Percentiles rank a stretch among this genome's conserved stretches.
Conservation (phyloP, 2,888 invertebrate genomes). For the Gymnoscelis rufifasciata region DNA sequence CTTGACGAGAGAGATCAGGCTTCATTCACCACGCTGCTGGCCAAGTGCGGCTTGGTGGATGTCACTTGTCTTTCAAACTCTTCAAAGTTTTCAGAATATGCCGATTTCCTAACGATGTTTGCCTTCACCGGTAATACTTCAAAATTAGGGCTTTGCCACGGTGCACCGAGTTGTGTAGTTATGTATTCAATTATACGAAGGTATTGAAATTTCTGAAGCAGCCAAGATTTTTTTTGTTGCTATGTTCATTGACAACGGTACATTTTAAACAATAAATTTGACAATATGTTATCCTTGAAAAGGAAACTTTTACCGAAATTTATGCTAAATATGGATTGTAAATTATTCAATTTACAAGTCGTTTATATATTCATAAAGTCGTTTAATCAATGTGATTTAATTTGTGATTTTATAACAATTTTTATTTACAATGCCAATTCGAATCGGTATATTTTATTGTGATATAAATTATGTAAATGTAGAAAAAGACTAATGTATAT, state of each 20-base stretch:
- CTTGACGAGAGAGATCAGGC: too few relatives aligned
- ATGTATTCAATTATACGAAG: too few relatives aligned
- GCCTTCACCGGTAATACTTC: too few relatives aligned
- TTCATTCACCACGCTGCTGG: too few relatives aligned
- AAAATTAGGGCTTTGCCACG: too few relatives aligned
- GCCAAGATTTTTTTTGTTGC: slow-evolving; percentile 28
- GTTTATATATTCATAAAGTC: slow-evolving; percentile 33
- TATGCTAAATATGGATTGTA: slow-evolving; percentile 57
- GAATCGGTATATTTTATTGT: slow-evolving; percentile 6
- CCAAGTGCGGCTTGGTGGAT: too few relatives aligned
- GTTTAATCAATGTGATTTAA: slow-evolving; percentile 38
- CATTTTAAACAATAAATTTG: slow-evolving; percentile 28
- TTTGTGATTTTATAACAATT: slow-evolving; percentile 45
- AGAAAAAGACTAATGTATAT: slow-evolving; percentile 15
- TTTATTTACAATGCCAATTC: slow-evolving; percentile 17
- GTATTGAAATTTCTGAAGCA: too few relatives aligned
- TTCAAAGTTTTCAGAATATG: too few relatives aligned
- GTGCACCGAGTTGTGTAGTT: too few relatives aligned
- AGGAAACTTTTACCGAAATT: slow-evolving; percentile 54
- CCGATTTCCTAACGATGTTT: too few relatives aligned
- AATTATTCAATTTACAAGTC: slow-evolving; percentile 65
- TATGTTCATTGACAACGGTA: slow-evolving; percentile 40
- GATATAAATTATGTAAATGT: slow-evolving; percentile 16
- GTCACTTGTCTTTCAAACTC: too few relatives aligned
- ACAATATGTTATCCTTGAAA: slow-evolving; percentile 51